Conservation (phyloP, 1,140 invertebrate species). For the Penaeus japonicus region DNA sequence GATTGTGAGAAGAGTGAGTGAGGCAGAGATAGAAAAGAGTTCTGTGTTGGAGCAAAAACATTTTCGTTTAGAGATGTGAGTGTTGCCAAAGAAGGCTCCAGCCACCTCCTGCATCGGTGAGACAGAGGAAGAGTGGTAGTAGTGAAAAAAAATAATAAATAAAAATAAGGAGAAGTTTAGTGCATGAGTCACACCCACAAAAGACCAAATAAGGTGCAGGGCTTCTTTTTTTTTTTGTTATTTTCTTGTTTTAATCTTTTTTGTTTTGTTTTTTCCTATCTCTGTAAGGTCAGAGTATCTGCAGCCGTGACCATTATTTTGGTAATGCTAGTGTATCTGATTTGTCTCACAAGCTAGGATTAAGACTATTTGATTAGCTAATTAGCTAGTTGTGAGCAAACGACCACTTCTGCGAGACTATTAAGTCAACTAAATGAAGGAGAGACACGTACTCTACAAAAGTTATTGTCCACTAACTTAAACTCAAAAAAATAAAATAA, state of each 20-base stretch:
- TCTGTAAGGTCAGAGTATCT: not conserved
- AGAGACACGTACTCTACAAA: not conserved
- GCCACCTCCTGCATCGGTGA: too few relatives aligned
- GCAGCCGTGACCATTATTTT: not conserved
- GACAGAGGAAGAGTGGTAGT: too few relatives aligned
- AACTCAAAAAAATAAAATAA: too few relatives aligned
- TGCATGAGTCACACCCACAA: too few relatives aligned
- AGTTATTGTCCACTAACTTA: not conserved
- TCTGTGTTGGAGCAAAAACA: not conserved
- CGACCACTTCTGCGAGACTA: not conserved
- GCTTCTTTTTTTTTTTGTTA: too few relatives aligned
- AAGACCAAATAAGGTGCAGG: too few relatives aligned
- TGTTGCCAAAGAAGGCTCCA: too few relatives aligned
- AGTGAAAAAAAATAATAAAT: too few relatives aligned
- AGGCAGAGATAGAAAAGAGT: not conserved
- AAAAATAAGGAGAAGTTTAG: too few relatives aligned
- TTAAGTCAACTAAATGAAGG: not conserved
- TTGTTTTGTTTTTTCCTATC: not conserved
- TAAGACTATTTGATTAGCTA: slow-evolving; percentile 37
- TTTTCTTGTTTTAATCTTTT: not conserved
- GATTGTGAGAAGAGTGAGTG: not conserved
- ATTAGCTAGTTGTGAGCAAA: slow-evolving; percentile 38
- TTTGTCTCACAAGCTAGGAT: slow-evolving; percentile 36
- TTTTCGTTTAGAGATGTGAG: too few relatives aligned
- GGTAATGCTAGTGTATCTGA: slow-evolving; percentile 10